These are phyloP conservation scores for Dusona sp. DNA, from an alignment of 2,888 invertebrate genomes.

Conservation along the genomic window DNA sequence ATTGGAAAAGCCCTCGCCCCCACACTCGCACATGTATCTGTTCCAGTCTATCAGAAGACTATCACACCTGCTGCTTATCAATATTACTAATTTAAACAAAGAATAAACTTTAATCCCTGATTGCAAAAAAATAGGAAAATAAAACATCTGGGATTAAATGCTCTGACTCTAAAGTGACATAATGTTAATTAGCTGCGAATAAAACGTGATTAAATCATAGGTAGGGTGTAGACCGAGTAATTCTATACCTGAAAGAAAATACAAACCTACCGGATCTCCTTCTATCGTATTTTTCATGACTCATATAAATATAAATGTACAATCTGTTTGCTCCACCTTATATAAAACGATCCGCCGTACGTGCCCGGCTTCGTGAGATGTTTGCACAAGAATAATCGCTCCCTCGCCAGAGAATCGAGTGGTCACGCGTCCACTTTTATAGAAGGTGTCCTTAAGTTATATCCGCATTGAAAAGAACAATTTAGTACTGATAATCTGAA, in stretches of 20 bases:
- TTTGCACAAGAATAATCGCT: slow-evolving; percentile 48
- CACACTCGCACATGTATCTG: slow-evolving; percentile 78
- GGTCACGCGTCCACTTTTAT: slow-evolving; percentile 46
- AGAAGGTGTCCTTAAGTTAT: background rate
- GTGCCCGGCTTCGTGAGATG: slow-evolving; percentile 24
- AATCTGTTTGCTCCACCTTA: slow-evolving; percentile 3
- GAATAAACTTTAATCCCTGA: background rate
- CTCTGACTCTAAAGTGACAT: background rate
- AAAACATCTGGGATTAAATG: background rate
- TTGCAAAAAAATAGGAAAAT: background rate
- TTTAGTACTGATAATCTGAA: background rate
- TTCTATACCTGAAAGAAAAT: slow-evolving; percentile 30
- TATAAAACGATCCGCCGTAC: slow-evolving; percentile 36
- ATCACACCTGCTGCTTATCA: slow-evolving; percentile 76
- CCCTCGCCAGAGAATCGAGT: slow-evolving; percentile 47
- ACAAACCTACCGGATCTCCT: slow-evolving; percentile 8
- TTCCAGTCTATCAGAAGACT: slow-evolving; percentile 80
- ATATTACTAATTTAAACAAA: slow-evolving; percentile 62
- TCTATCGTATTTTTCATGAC: background rate
- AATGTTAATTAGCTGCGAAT: slow-evolving; percentile 8
- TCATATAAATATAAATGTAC: background rate
- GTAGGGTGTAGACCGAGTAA: slow-evolving; percentile 14
- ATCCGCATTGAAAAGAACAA: background rate
- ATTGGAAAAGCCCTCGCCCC: slow-evolving; percentile 81
- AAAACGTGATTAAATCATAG: slow-evolving; percentile 17